Evolutionary conservation across 2,888 invertebrate genomes (phyloP), one percentile per base, ranked within the genome.

Genomic region (Scaptomyza flava): DNA sequence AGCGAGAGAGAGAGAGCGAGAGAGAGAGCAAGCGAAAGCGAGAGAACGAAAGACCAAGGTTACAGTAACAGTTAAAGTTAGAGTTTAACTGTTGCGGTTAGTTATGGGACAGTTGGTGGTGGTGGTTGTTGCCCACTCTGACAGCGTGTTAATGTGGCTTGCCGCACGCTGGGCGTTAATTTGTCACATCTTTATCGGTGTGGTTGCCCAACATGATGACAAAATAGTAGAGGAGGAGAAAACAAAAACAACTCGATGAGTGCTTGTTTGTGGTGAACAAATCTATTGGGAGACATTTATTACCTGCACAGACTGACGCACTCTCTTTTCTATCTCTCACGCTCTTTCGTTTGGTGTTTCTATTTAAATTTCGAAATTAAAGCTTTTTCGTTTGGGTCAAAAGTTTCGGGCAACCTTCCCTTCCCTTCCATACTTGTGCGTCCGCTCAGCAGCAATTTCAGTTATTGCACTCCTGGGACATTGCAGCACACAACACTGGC

Each of bases 271-370:
- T 43, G 45, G 61, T 57, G 60, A 45, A 45, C 66, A 80, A 86
- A 79, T 87, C 89, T 88, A 80, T 79, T 83, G 91, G 91, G 91
- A 91, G 88, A 90, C 90, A 91, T 91, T 91, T 90, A 79, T 90
- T 89, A 87, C 79, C 89, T 87, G 71, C 67, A 46, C 20, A 31
- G 23, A 41, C 30, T 23, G 43, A 17, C n/a, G 31, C 57, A 2
- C 38, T 31, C 46, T 31, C n/a, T 2, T 2, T 23, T 3, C 14
- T 20, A 17, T 23, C 61, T 36, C 20, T 7, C 36, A 6, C 12
- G 2, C 41, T 6, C 47, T 11, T 33, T 17, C 31, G 33, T 23
- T 23, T 48, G 17, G n/a, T 50, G 20, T 23, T 30, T 11, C 66
- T 72, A 80, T 80, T 84, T 83, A 81, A 84, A 80, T 81, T 77